Percentiles rank a stretch among this genome's conserved stretches.
Evolutionary conservation across 92 coral and sea anemone species (phyloP).

Genomic region (Montipora capitata): DNA sequence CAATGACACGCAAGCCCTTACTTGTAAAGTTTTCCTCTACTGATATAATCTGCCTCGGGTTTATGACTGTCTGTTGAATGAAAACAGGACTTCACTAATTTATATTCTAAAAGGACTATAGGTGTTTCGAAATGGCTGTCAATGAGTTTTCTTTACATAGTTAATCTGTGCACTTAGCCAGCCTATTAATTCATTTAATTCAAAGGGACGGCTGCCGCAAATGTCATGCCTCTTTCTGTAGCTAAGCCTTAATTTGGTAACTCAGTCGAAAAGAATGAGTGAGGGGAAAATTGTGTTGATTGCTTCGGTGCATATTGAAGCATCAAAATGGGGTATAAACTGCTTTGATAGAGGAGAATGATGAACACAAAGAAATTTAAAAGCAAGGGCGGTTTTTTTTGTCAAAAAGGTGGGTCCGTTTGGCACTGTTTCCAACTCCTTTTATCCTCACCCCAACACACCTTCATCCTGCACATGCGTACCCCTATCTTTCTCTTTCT

Average conservation of each 20-base stretch:
- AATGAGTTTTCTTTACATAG: neutral
- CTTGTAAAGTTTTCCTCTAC: too few relatives aligned
- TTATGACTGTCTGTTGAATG: neutral
- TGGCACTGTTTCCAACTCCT: too few relatives aligned
- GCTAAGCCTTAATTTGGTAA: neutral
- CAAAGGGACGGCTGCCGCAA: neutral
- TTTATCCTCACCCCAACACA: too few relatives aligned
- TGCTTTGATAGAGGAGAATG: too few relatives aligned
- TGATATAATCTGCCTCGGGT: neutral
- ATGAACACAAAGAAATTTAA: too few relatives aligned
- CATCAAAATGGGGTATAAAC: too few relatives aligned
- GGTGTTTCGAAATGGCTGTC: neutral
- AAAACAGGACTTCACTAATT: neutral
- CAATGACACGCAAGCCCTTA: neutral
- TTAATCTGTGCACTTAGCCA: neutral
- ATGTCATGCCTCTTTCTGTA: neutral
- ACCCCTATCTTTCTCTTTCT: too few relatives aligned
- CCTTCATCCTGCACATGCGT: too few relatives aligned
- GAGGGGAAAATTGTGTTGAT: neutral
- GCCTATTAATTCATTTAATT: neutral
- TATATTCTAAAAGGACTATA: constrained; percentile 17
- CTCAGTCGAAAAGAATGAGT: neutral
- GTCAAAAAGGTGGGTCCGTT: too few relatives aligned
- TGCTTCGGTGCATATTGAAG: too few relatives aligned
- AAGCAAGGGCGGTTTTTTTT: too few relatives aligned